A percentile compares a stretch with the other conserved stretches of the same genome.
These are phyloP conservation scores for Falcunculus frontatus DNA, from an alignment of 2,113 vertebrate species.

Conservation along the genomic window DNA sequence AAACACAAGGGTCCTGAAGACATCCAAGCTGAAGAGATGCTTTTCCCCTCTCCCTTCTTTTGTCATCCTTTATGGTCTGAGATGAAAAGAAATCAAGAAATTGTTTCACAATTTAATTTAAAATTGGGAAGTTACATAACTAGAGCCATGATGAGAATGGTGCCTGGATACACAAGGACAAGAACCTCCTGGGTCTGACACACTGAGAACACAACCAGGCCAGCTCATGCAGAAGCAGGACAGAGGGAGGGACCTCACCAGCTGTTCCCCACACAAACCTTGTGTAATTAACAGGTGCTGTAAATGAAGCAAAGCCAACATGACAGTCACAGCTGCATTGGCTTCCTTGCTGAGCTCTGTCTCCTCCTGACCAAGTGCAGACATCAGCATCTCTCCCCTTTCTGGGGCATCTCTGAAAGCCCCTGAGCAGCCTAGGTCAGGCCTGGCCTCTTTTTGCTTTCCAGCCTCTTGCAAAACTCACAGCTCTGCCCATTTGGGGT, in stretches of 20 bases:
- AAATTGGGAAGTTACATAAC: neutral
- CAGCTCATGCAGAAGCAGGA: neutral
- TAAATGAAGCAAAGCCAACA: slow-evolving; percentile 31
- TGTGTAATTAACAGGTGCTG: neutral
- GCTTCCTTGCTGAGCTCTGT: neutral
- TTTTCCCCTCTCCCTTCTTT: neutral
- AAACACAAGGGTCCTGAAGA: neutral
- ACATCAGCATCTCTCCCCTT: neutral
- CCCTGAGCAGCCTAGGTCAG: neutral
- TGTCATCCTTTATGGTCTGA: neutral
- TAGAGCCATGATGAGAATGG: neutral
- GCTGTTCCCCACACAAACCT: neutral
- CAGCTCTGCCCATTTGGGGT: neutral
- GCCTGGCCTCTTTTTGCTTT: neutral
- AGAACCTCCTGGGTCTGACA: neutral
- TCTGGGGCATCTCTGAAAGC: neutral
- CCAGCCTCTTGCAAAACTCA: neutral
- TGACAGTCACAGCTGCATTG: slow-evolving; percentile 24
- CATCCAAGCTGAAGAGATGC: neutral
- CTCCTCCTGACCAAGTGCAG: neutral
- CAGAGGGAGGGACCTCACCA: neutral
- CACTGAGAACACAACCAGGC: neutral
- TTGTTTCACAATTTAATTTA: neutral
- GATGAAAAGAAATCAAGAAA: neutral
- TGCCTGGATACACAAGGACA: neutral